Conservation (phyloP, 1,140 invertebrate species). For the Tetramorium parvispinum region DNA sequence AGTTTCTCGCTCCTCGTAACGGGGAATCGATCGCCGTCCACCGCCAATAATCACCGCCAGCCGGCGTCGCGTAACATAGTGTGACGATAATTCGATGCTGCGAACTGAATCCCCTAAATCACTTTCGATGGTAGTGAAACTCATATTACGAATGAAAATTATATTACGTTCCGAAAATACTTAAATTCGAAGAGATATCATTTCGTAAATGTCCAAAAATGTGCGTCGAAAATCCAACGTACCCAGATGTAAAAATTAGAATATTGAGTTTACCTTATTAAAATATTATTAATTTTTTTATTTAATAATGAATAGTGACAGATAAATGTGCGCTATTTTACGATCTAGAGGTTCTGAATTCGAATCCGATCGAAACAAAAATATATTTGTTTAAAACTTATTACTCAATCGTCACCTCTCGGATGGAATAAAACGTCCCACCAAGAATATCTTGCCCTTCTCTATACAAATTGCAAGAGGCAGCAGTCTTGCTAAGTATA, state of each 20-base stretch:
- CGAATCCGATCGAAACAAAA: too few species aligned
- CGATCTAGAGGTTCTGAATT: too few species aligned
- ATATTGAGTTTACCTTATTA: neutral
- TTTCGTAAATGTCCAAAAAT: neutral
- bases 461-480: too few species aligned
- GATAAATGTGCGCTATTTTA: too few species aligned
- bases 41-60: neutral
- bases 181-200: neutral
- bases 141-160: slow-evolving; percentile 8
- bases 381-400: too few species aligned
- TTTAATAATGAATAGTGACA: too few species aligned
- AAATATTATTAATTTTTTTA: neutral
- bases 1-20: slow-evolving; percentile 16
- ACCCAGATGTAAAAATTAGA: neutral
- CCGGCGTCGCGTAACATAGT: neutral
- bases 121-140: neutral
- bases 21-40: slow-evolving; percentile 35
- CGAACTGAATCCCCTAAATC: slow-evolving; percentile 11
- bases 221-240: neutral
- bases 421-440: too few species aligned
- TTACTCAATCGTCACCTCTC: too few species aligned
- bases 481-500: too few species aligned
- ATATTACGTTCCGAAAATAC: neutral
- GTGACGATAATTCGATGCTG: neutral
- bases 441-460: too few species aligned